phyloP scores from a whole-genome alignment of 1,140 invertebrate species.

The Psilanteris sp. region DNA sequence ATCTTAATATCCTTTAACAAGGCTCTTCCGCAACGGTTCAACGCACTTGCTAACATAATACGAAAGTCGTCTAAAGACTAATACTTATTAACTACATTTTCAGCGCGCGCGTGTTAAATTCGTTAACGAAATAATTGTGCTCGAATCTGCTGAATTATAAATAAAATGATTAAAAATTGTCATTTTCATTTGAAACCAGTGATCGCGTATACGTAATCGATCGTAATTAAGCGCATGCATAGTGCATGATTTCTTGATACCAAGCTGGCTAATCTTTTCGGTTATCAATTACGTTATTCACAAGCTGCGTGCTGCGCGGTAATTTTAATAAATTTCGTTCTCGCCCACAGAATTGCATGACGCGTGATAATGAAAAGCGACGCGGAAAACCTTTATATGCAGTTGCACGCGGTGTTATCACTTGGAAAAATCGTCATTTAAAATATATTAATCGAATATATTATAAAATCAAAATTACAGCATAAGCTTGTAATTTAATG shows the following conservation, averaged over 20 bases:
- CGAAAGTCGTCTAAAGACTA: neutral
- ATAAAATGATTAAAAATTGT: conserved; percentile 10
- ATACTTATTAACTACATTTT: neutral
- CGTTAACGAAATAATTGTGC: too few relatives aligned
- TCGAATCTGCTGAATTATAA: neutral
- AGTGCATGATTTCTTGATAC: conserved; percentile 37
- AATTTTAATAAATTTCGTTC: conserved; percentile 46
- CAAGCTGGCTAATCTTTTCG: conserved; percentile 35
- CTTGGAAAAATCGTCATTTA: conserved; percentile 6
- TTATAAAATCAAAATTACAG: too few relatives aligned
- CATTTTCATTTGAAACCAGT: conserved; percentile 24
- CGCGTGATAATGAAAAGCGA: conserved; percentile 34
- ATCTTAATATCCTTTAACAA: conserved; percentile 36
- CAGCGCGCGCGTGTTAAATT: too few relatives aligned
- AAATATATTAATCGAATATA: conserved; percentile 5
- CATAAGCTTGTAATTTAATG: too few relatives aligned
- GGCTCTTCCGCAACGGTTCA: conserved; percentile 18
- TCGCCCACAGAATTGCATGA: conserved; percentile 21
- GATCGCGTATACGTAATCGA: conserved; percentile 14
- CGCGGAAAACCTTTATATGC: conserved; percentile 3
- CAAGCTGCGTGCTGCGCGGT: conserved; percentile 32
- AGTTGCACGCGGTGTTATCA: conserved; percentile 6
- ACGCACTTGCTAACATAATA: neutral
- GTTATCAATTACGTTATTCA: conserved; percentile 49
- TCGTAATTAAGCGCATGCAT: conserved; percentile 21